These are phyloP conservation scores for Drosophila virilis DNA, from an alignment of 1,140 invertebrate genomes.

Conservation along the genomic window DNA sequence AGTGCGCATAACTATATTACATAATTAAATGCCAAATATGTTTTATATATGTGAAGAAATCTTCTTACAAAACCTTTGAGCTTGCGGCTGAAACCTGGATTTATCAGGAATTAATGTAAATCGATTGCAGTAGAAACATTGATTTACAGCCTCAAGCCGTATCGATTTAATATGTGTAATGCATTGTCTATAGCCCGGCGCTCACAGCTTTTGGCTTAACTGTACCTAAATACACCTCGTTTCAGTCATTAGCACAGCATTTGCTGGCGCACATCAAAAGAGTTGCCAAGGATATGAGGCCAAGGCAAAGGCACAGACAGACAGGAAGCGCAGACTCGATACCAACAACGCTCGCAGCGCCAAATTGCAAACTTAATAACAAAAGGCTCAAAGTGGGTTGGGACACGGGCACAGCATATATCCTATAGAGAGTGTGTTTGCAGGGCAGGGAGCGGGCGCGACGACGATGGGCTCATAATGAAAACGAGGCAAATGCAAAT, in stretches of 20 bases:
- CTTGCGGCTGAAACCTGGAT: too few species aligned
- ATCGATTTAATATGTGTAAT: too few species aligned
- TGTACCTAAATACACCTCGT: constrained; percentile 19
- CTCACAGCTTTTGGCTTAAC: constrained; percentile 11
- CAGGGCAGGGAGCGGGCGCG: neutral
- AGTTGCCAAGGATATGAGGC: constrained; percentile 62
- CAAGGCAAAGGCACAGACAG: constrained; percentile 8
- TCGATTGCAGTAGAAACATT: too few species aligned
- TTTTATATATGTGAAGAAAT: neutral
- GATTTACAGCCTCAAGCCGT: too few species aligned
- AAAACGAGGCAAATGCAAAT: constrained; percentile 77
- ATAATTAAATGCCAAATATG: neutral
- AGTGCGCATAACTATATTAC: neutral
- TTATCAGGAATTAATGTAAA: too few species aligned
- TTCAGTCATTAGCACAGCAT: constrained; percentile 38
- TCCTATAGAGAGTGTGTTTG: neutral
- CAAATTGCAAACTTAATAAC: constrained; percentile 69
- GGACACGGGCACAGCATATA: constrained; percentile 5
- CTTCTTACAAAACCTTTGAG: too few species aligned
- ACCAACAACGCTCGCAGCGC: constrained; percentile 28
- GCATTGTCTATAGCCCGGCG: too few species aligned
- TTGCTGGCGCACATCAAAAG: constrained; percentile 50
- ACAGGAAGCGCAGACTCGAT: constrained; percentile 42
- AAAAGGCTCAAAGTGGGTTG: constrained; percentile 36
- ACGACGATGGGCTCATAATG: constrained; percentile 55